Base-by-base conservation (phyloP, 2,113 vertebrate genomes). In the Equus quagga region DNA sequence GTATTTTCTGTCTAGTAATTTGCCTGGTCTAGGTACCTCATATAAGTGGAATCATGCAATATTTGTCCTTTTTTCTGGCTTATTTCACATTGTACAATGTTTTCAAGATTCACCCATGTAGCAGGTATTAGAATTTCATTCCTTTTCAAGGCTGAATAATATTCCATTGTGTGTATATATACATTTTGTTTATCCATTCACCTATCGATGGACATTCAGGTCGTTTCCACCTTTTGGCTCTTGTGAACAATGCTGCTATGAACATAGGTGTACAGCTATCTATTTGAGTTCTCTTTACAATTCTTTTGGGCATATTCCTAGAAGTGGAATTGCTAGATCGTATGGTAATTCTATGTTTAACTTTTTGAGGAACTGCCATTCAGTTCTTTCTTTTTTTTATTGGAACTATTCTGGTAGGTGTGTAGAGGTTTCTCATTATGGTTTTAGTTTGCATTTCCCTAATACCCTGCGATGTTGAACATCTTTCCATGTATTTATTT, bases 401-500 rank as follows among this genome's bases (percentile, higher is more conserved):
- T 87, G 23, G 15, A 21, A 8, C 15, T 28, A 54, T 54, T 64
- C 56, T 79, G 60, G n/a, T 62, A 10, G 24, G 41, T 31, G 5
- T 70, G 7, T 78, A 51, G 64, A 83, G 56, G 19, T 21, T 69
- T n/a, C 64, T 86, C n/a, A 24, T 41, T 79, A 6, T 64, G 58
- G n/a, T n/a, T 86, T 85, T 54, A 54, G 78, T 86, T 51, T 95
- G 51, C 54, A 54, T 80, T 72, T 67, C n/a, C n/a, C 60, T 86
- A 79, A 72, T 64, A 91, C 64, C 14, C 44, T 64, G 19, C 21
- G 14, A 64, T 80, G 67, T 33, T 11, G n/a, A 80, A 54, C n/a
- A 64, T 62, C 49, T 86, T 76, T 86, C 64, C 31, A 10, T n/a
- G 18, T 72, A 28, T 72, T 62, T 79, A 8, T 44, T 86, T 91